A percentile compares a stretch with the other conserved stretches of the same genome.
phyloP scores from a whole-genome alignment of 2,888 invertebrate genomes.

The Pseudococcus jackbeardsleyi region DNA sequence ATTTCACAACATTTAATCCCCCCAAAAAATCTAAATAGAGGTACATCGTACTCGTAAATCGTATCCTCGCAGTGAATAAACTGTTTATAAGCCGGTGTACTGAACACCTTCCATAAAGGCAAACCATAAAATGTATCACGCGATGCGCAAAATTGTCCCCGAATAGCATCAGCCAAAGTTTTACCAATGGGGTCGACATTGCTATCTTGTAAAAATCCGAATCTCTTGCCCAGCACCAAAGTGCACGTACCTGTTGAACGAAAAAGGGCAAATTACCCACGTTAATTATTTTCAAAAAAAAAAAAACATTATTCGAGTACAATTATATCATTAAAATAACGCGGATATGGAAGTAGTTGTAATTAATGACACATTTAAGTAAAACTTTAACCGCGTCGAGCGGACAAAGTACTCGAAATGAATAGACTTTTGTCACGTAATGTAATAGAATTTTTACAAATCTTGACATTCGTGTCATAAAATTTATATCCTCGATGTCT shows the following conservation, averaged over 20 bases:
- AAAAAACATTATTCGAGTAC: background rate
- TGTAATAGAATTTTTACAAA: background rate
- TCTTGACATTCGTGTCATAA: background rate
- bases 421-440: constrained; percentile 20
- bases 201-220: constrained; percentile 79
- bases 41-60: constrained; percentile 79
- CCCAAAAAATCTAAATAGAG: background rate
- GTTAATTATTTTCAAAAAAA: background rate
- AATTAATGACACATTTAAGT: background rate
- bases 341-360: background rate
- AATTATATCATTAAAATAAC: background rate
- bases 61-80: constrained; percentile 82
- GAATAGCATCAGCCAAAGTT: constrained; percentile 79
- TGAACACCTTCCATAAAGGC: constrained; percentile 85
- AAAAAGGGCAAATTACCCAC: background rate
- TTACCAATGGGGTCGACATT: constrained; percentile 74
- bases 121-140: constrained; percentile 86
- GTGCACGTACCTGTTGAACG: constrained; percentile 78
- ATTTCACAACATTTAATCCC: background rate
- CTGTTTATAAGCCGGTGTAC: constrained; percentile 80
- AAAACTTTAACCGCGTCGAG: background rate
- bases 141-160: constrained; percentile 81
- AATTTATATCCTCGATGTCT: background rate
- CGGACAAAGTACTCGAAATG: background rate
- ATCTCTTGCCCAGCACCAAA: constrained; percentile 82